Evolutionary conservation across 1,140 invertebrate species (phyloP), one percentile per base, ranked within the genome.

Genomic region (Samia ricini): DNA sequence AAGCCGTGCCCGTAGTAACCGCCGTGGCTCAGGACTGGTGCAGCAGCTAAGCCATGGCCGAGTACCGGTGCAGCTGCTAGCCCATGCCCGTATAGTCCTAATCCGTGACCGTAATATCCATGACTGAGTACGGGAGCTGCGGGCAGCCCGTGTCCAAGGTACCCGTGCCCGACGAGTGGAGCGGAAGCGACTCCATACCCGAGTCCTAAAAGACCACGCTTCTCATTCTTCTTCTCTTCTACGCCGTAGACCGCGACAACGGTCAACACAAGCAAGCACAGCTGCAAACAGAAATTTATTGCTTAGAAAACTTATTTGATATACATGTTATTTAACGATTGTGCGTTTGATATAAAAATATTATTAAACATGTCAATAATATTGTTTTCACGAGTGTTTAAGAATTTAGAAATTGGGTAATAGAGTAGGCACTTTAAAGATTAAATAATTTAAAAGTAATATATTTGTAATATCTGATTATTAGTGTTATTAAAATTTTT

Each of bases 211-310:
- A 88, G 74, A 10, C 87, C 87, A 5, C 87, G 76, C 67, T 89
- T 89, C 71, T 89, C 87, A 19, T 77, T 79, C 69, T 89, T 88
- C 71, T 88, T 89, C 78, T 89, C 85, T 55, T 88, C 87, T 0
- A 76, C 79, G 66, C 72, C 79, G 71, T 67, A 74, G 22, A 76
- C 83, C 8, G 74, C 83, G 33, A 42, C 33, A 10, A 72, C 74
- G 33, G 68, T 75, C 66, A 87, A 52, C 23, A 89, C 69, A 23
- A 88, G 55, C 22, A 85, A 65, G 61, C 75, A 83, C 65, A 88
- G 55, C 85, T 89, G 70, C 12, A 61, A 55, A 49, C 18, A 48
- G 20, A 21, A 23, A 22, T 21, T 22, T 3, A 6, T 52, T 48
- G 18, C 12, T 48, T n/a, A n/a, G n/a, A n/a, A n/a, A n/a, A n/a